phyloP scores from a whole-genome alignment of 2,113 vertebrate species.

The Camelus dromedarius region DNA sequence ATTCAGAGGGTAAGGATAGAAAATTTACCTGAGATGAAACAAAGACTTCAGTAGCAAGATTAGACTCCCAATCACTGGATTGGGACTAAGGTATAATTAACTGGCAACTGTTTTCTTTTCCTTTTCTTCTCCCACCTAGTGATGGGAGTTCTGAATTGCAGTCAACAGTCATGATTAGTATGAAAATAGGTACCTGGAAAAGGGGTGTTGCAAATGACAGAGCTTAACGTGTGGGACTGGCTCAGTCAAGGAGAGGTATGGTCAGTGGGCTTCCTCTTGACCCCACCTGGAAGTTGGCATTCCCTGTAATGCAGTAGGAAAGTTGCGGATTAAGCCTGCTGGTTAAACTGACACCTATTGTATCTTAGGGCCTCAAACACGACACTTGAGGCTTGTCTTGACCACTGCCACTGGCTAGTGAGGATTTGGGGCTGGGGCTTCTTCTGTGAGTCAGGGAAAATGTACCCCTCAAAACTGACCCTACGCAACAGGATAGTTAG shows the following conservation, averaged over 20 bases:
- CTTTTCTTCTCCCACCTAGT: not conserved
- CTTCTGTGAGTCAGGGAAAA: not conserved
- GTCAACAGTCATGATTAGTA: not conserved
- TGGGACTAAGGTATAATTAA: not conserved
- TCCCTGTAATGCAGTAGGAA: not conserved
- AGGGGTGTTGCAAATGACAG: not conserved
- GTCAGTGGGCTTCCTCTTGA: not conserved
- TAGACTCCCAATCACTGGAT: not conserved
- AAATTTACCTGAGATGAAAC: not conserved
- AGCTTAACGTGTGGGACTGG: not conserved
- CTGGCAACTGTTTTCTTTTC: not conserved
- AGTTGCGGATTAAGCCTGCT: not conserved
- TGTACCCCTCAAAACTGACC: not conserved
- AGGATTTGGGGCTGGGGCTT: not conserved
- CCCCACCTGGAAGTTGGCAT: not conserved
- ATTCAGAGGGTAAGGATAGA: not conserved
- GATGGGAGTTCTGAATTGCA: not conserved
- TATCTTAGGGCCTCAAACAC: not conserved
- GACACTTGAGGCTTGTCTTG: not conserved
- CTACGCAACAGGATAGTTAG: not conserved
- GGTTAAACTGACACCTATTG: not conserved
- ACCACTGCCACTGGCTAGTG: not conserved
- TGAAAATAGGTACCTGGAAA: not conserved
- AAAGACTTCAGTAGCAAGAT: not conserved
- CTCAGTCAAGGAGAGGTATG: not conserved